Evolutionary conservation across 1,140 invertebrate species (phyloP).

Genomic region (Zaprionus tsacasi): DNA sequence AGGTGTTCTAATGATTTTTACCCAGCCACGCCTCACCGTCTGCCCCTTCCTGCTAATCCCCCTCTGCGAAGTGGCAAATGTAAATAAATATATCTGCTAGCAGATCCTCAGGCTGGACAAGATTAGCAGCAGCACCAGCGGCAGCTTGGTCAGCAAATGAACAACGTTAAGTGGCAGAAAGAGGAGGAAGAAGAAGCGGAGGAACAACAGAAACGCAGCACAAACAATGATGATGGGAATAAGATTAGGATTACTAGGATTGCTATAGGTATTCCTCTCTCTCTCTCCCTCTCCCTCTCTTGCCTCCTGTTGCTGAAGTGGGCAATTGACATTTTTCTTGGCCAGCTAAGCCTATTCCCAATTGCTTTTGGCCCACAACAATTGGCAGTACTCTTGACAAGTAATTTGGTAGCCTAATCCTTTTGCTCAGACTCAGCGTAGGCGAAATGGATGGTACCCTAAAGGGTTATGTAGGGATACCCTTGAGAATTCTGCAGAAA

Average conservation of each 20-base stretch:
- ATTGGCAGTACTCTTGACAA: background rate
- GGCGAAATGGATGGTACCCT: background rate
- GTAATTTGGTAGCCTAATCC: constrained; percentile 31
- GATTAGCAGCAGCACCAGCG: constrained; percentile 26
- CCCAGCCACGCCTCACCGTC: constrained; percentile 20
- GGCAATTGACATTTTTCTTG: constrained; percentile 34
- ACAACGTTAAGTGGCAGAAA: constrained; percentile 41
- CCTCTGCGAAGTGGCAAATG: constrained; percentile 38
- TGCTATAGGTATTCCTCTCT: background rate
- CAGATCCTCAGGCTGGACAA: background rate
- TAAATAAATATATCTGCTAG: constrained; percentile 38
- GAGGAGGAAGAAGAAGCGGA: constrained; percentile 12
- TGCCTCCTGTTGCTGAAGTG: constrained; percentile 25
- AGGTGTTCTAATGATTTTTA: constrained; percentile 29
- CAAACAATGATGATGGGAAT: constrained; percentile 47
- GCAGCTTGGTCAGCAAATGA: constrained; percentile 4
- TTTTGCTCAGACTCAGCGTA: constrained; percentile 9
- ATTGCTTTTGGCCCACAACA: background rate
- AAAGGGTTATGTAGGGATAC: background rate
- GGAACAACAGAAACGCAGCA: constrained; percentile 23
- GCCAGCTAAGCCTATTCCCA: constrained; percentile 11
- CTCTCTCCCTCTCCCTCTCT: no score
- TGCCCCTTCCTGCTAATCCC: constrained; percentile 24
- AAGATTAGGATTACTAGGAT: constrained; percentile 8
- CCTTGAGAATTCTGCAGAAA: no score